Conservation (phyloP, 1,140 invertebrate species). For the Drosophila tani region DNA sequence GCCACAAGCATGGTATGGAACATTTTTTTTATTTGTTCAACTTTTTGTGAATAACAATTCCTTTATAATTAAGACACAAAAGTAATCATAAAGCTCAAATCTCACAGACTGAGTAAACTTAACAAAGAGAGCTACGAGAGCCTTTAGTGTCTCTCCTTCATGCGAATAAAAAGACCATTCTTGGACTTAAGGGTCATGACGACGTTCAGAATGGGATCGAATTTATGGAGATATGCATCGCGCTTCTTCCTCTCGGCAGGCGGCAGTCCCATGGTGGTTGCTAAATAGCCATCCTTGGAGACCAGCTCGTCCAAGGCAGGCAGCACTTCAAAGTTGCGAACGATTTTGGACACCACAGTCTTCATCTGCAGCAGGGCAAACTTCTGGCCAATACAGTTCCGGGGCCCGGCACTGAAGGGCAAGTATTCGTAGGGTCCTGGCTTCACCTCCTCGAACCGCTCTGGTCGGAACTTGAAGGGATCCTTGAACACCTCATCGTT, state of each 20-base stretch:
- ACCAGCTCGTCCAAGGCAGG: slow-evolving; percentile 69
- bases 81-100: background rate
- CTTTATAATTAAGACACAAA: too few relatives aligned
- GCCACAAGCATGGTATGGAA: slow-evolving; percentile 6
- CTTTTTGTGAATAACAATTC: slow-evolving; percentile 3
- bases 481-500: slow-evolving; percentile 87
- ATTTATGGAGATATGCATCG: slow-evolving; percentile 61
- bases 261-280: slow-evolving; percentile 59
- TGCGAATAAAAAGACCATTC: slow-evolving; percentile 68
- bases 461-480: slow-evolving; percentile 91
- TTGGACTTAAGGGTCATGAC: slow-evolving; percentile 77
- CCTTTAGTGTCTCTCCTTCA: slow-evolving; percentile 51
- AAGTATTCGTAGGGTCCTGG: slow-evolving; percentile 86
- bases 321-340: slow-evolving; percentile 79
- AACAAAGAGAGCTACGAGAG: background rate
- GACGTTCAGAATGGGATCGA: slow-evolving; percentile 72
- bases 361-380: slow-evolving; percentile 86
- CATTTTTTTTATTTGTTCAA: slow-evolving; percentile 7
- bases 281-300: slow-evolving; percentile 69
- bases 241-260: slow-evolving; percentile 29
- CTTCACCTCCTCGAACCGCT: slow-evolving; percentile 88
- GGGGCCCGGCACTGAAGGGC: slow-evolving; percentile 86
- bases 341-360: slow-evolving; percentile 84
- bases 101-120: background rate
- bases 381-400: slow-evolving; percentile 85